Evolutionary conservation across 2,113 vertebrate species (phyloP), one percentile per base, ranked within the genome.

Genomic region (Aptenodytes forsteri): DNA sequence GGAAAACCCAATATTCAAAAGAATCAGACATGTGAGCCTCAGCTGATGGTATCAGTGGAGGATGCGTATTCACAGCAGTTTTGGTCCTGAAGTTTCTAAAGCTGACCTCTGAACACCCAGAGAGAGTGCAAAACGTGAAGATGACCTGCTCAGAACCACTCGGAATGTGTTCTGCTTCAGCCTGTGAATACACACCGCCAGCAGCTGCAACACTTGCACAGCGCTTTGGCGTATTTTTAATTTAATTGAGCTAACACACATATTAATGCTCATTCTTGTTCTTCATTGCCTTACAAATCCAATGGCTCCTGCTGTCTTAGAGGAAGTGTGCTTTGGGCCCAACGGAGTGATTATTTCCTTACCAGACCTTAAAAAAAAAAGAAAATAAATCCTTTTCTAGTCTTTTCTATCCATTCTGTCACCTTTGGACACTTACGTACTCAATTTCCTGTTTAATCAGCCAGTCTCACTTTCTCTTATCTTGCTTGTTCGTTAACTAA

Each of bases 1-100:
- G 36, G 36, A 62, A 67, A 54, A 26, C 12, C 12, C 21, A 36
- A 2, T 66, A 30, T 34, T 30, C 18, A 32, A 30, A 76, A 75
- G 16, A 69, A 30, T 9, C 30, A 55, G 23, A 20, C 16, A 15
- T 7, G 21, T 34, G n/a, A 73, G 40, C 16, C 47, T 42, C 26
- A 62, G 42, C 21, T 75, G 15, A 14, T 11, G 14, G 30, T 36
- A n/a, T 49, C 27, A 22, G 32, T 38, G 47, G 11, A 62, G 16
- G 11, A 30, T 17, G 11, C 0, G 0, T n/a, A 47, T 59, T 66
- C 27, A 42, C 4, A n/a, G 30, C 8, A 17, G 34, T 46, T 84
- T 49, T 47, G 46, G 21, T n/a, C 6, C 17, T 54, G 27, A 34
- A 55, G 18, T 72, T 73, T 80, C n/a, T 49, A 49, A 61, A 84